Conservation (phyloP, 2,113 vertebrate genomes). For the Platichthys stellatus region DNA sequence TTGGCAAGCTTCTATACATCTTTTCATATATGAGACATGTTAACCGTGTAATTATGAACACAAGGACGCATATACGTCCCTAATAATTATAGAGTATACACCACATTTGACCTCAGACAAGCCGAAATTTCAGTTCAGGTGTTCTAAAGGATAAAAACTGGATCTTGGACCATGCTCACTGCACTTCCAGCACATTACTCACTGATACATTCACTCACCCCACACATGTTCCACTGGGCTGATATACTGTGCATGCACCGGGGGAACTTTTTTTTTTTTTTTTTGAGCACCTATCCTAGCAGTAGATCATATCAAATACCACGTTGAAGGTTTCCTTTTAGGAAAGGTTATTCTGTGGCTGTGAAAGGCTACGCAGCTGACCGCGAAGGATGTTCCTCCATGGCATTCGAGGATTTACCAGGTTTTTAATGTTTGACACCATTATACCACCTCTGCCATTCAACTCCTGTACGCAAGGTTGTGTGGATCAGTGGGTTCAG, state of each 20-base stretch:
- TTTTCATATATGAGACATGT: not conserved
- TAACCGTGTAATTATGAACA: not conserved
- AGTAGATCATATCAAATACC: not conserved
- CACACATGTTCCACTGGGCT: not conserved
- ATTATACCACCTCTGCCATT: not conserved
- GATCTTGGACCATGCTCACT: not conserved
- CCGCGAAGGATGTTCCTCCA: not conserved
- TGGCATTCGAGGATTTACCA: not conserved
- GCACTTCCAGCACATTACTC: not conserved
- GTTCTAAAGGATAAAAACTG: not conserved
- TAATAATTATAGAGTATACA: not conserved
- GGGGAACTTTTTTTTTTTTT: not conserved
- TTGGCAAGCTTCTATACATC: no score
- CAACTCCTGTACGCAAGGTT: no score
- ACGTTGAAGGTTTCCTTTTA: constrained; percentile 1
- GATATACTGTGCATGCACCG: not conserved
- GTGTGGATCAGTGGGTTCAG: constrained; percentile 1
- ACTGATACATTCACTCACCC: not conserved
- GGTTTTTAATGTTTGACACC: not conserved
- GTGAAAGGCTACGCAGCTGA: constrained; percentile 10
- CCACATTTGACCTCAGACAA: not conserved
- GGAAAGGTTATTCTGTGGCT: not conserved
- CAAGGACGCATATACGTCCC: not conserved
- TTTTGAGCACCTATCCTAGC: not conserved
- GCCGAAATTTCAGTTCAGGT: not conserved